Percentiles rank a stretch among this genome's conserved stretches.
Evolutionary conservation across 2,113 vertebrate species (phyloP).

Genomic region (Takifugu bimaculatus): DNA sequence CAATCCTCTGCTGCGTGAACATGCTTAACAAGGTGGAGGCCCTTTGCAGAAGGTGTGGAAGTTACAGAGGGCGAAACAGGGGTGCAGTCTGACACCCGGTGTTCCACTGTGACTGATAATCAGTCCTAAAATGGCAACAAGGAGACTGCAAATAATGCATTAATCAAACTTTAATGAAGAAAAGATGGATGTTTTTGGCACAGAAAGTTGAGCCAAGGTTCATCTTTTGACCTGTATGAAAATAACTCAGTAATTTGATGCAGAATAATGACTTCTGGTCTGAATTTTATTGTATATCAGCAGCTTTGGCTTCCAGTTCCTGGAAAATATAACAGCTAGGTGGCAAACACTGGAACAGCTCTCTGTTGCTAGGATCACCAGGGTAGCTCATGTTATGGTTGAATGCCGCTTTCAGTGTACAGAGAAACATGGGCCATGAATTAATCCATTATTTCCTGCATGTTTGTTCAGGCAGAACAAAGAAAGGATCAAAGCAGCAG

Average conservation of each 20-base stretch:
- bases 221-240: too few relatives aligned
- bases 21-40: slow-evolving; percentile 37
- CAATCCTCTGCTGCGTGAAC: slow-evolving; percentile 20
- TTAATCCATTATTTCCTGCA: neutral
- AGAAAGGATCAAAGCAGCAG: neutral
- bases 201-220: too few relatives aligned
- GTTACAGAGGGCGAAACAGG: neutral
- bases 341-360: neutral
- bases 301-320: neutral
- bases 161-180: too few relatives aligned
- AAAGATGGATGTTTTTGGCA: too few relatives aligned
- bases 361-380: neutral
- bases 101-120: too few relatives aligned
- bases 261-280: too few relatives aligned
- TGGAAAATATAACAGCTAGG: too few relatives aligned
- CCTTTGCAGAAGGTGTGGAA: neutral
- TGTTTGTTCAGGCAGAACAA: neutral
- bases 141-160: too few relatives aligned
- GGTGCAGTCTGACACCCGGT: neutral
- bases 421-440: neutral
- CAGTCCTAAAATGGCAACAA: too few relatives aligned
- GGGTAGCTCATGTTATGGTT: neutral
- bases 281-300: too few relatives aligned
- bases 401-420: neutral
- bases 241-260: too few relatives aligned